Base-by-base conservation (phyloP, 2,113 vertebrate genomes). In the Entosphenus tridentatus region DNA sequence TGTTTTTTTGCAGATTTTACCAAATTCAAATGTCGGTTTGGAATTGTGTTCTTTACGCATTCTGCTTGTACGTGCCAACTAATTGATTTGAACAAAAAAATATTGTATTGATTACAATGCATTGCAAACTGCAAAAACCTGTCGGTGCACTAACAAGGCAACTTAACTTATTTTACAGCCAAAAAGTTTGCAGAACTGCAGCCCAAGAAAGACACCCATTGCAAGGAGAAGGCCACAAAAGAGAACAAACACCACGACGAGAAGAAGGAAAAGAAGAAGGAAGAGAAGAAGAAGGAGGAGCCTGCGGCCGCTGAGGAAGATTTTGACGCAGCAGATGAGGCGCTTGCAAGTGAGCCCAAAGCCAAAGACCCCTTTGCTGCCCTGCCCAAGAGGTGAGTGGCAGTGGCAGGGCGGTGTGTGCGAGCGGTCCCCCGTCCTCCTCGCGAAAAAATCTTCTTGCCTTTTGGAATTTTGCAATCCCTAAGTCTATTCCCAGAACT, bases 131-230 rank as follows among this genome's bases (percentile, higher is more conserved):
- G 39, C 6, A 5, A 39, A 39, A 39, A 39, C 5, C 39, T 39
- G 39, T 39, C 39, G 5, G 39, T 39, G 39, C 39, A 39, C 39
- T 39, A 6, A 39, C 39, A 39, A 7, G 39, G 39, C 39, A 39
- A 39, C 39, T 39, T 39, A 39, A 39, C 39, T 55, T 2, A 72
- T 69, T 17, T 9, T 76, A 1, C 72, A 93, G 88, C 87, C 71
- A 91, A 86, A 75, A 91, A 86, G 76, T 93, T 91, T 80, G 78
- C 85, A 1, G 88, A 93, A 72, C 80, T 83, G 75, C 87, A 91
- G 75, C 87, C 87, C 18, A 93, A 85, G 73, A 92, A 87, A 71
- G 87, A 92, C 3, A 18, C 78, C 17, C 74, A 82, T n/a, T 83
- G 87, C 77, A 87, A 89, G 70, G 86, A 92, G 73, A 90, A 87